phyloP scores from a whole-genome alignment of 2,888 invertebrate genomes.

The Muschampia plurimacula region DNA sequence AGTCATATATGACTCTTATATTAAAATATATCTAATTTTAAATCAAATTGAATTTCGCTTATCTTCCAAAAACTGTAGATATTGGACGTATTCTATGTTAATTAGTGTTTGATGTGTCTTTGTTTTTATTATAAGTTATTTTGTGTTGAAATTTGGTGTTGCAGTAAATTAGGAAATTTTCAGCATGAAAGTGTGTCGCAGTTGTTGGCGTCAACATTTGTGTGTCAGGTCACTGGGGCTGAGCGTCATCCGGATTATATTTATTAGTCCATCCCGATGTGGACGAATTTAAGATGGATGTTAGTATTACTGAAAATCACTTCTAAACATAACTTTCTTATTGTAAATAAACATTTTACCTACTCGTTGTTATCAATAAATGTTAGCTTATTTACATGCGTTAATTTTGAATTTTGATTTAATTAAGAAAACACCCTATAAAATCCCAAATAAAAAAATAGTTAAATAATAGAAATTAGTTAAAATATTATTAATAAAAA shows the following conservation, averaged over 20 bases:
- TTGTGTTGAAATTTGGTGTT: conserved; percentile 52
- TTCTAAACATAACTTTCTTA: too few relatives aligned
- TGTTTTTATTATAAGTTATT: conserved; percentile 42
- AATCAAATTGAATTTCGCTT: neutral
- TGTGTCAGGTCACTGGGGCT: conserved; percentile 71
- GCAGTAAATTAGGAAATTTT: conserved; percentile 65
- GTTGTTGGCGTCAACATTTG: conserved; percentile 66
- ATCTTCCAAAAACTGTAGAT: neutral
- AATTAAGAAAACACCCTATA: too few relatives aligned
- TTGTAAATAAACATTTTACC: too few relatives aligned
- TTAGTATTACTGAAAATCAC: neutral
- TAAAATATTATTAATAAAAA: too few relatives aligned
- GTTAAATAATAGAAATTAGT: neutral
- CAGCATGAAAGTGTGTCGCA: conserved; percentile 68
- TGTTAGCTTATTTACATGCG: too few relatives aligned
- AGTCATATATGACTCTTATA: neutral
- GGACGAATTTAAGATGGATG: conserved; percentile 34
- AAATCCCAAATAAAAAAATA: neutral
- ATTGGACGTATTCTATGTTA: conserved; percentile 39
- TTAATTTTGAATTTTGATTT: too few relatives aligned
- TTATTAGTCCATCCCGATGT: conserved; percentile 57
- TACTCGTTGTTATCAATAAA: too few relatives aligned
- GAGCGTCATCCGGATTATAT: conserved; percentile 70
- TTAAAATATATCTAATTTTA: neutral
- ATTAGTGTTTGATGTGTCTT: conserved; percentile 41